Percentiles rank a stretch among this genome's conserved stretches.
phyloP scores from a whole-genome alignment of 23 tunicate species.

The Corella eumyota region DNA sequence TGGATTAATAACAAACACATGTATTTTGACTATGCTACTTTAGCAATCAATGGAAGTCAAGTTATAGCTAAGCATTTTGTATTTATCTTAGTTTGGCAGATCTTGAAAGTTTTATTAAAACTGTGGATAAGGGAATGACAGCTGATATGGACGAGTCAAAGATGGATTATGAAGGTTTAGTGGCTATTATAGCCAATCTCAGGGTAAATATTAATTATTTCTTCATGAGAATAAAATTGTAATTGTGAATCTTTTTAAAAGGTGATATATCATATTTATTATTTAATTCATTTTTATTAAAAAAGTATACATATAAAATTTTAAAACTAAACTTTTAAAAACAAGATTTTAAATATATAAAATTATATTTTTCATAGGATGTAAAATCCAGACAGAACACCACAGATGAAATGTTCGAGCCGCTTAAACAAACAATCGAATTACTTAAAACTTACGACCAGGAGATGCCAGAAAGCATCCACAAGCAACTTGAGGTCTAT shows the following conservation, averaged over 20 bases:
- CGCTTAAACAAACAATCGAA: conserved; percentile 95
- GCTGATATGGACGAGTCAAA: conserved; percentile 55
- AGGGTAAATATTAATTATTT: conserved; percentile 41
- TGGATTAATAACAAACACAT: too few relatives aligned
- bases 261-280: too few relatives aligned
- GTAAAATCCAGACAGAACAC: conserved; percentile 83
- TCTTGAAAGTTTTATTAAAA: conserved; percentile 75
- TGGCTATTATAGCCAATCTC: conserved; percentile 60
- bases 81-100: conserved; percentile 75
- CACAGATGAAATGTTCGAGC: conserved; percentile 98
- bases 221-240: neutral
- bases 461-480: conserved; percentile 88
- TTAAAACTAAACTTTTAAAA: too few relatives aligned
- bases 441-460: conserved; percentile 94
- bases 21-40: too few relatives aligned
- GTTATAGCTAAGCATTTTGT: too few relatives aligned
- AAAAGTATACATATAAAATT: too few relatives aligned
- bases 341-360: too few relatives aligned
- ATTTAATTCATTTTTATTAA: too few relatives aligned
- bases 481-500: conserved; percentile 92
- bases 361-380: conserved; percentile 36
- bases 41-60: too few relatives aligned
- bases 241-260: too few relatives aligned
- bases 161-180: conserved; percentile 62
- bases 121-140: conserved; percentile 76